Evolutionary conservation across 2,797 vertebrate species (phyloP), one percentile per base, ranked within the genome.

Genomic region (Tympanoctomys barrerae): DNA sequence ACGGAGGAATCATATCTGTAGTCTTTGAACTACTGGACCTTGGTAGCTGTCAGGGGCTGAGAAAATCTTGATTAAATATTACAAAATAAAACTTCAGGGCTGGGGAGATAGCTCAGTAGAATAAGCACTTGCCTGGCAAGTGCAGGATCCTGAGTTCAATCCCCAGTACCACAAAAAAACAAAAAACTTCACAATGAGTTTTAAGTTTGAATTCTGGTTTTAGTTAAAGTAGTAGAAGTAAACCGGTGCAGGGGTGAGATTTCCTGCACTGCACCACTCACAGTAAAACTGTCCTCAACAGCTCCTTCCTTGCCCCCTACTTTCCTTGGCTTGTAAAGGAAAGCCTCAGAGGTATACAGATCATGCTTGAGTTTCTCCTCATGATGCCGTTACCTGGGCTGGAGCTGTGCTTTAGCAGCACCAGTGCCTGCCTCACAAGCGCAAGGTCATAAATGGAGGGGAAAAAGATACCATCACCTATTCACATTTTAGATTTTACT

Each of bases 131-230:
- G 49, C 49, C 49, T 10, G 49, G 49, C 49, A 52, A 12, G 49
- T 12, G 12, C 49, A 42, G 42, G 4, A 5, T 42, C 42, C 42
- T 42, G 42, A 42, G 42, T 42, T 42, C 42, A 42, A 42, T 42
- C 42, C 42, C 42, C 42, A 42, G 42, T 42, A 42, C 42, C 42
- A 42, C 42, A 42, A 42, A 42, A 42, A 42, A 42, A 42, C 42
- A 42, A 42, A 87, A 49, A 87, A 42, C 49, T 49, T 49, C 49
- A 49, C 11, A 49, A 49, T 49, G 49, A 49, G 49, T 49, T 94
- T 82, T 39, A 49, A 57, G 31, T 90, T 73, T 79, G 68, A 96
- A 49, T 94, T 89, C 57, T 87, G 36, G 13, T 78, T 94, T 89
- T 94, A 71, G 54, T 87, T 90, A 26, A 42, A 5, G n/a, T 57